Evolutionary conservation across 35 echinoderm and acorn worm genomes (phyloP).

Genomic region (Nesometra sesokonis): DNA sequence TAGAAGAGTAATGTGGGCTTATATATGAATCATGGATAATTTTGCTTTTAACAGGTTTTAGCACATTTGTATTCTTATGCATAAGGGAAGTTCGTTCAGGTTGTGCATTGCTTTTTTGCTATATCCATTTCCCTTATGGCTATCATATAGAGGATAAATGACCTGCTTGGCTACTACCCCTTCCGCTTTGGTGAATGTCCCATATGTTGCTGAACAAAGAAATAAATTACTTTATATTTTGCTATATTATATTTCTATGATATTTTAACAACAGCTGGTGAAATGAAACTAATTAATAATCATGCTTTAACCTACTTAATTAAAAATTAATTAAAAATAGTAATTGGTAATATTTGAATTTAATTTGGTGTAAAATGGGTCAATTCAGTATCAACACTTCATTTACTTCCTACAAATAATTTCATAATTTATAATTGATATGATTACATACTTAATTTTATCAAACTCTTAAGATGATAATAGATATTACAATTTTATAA

Average conservation of each 20-base stretch:
- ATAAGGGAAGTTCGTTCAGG: background rate
- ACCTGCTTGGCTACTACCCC: background rate
- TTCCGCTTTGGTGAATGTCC: background rate
- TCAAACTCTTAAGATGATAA: too few relatives aligned
- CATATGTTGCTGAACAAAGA: background rate
- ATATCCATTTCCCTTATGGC: background rate
- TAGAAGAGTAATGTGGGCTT: too few relatives aligned
- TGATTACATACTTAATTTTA: too few relatives aligned
- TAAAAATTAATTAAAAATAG: background rate
- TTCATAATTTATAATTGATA: too few relatives aligned
- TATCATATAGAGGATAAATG: background rate
- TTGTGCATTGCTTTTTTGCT: background rate
- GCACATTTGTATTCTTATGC: too few relatives aligned
- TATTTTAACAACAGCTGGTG: background rate
- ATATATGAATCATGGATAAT: too few relatives aligned
- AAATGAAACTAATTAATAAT: background rate
- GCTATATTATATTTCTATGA: background rate
- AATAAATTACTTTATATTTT: background rate
- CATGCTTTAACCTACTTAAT: background rate
- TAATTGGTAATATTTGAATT: too few relatives aligned
- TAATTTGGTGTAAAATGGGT: too few relatives aligned
- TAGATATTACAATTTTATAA: too few relatives aligned
- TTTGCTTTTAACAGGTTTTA: too few relatives aligned
- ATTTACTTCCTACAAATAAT: too few relatives aligned
- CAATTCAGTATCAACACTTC: too few relatives aligned